These are phyloP conservation scores for Caenorhabditis panamensis DNA, from an alignment of 2,888 invertebrate genomes.

Conservation along the genomic window DNA sequence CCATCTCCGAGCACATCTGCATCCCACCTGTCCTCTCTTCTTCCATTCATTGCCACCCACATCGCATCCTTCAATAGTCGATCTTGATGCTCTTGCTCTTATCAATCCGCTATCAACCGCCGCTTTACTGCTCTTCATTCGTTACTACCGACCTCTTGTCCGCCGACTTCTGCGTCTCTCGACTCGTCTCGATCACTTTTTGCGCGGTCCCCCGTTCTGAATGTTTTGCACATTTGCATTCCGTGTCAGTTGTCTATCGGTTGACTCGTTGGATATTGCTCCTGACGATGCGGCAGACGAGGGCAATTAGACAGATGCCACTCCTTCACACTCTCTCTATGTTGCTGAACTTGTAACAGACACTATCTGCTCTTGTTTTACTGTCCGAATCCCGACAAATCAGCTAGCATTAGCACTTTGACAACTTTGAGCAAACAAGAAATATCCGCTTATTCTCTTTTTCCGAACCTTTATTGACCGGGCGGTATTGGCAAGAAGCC, in stretches of 20 bases:
- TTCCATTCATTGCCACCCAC: neutral
- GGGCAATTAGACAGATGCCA: constrained; percentile 27
- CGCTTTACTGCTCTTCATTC: constrained; percentile 38
- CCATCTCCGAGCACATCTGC: neutral
- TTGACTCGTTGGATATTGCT: constrained; percentile 24
- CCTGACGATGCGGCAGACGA: neutral
- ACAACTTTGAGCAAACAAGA: constrained; percentile 42
- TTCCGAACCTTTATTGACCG: neutral
- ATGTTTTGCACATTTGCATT: constrained; percentile 59
- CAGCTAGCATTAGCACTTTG: neutral
- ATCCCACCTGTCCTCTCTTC: neutral
- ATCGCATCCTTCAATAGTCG: neutral
- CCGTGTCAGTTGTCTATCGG: constrained; percentile 44
- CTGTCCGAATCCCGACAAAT: neutral
- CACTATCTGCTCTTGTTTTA: neutral
- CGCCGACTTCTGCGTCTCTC: constrained; percentile 33
- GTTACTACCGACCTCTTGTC: constrained; percentile 35
- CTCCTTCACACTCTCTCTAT: constrained; percentile 21
- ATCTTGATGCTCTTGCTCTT: neutral
- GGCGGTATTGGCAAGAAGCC: neutral
- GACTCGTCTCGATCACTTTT: constrained; percentile 35
- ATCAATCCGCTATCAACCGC: constrained; percentile 37
- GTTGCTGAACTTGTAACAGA: neutral
- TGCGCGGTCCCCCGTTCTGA: constrained; percentile 33
- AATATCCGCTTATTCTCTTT: constrained; percentile 17